Evolutionary conservation across 2,888 invertebrate genomes (phyloP), one percentile per base, ranked within the genome.

Genomic region (Pseudoips prasinana): DNA sequence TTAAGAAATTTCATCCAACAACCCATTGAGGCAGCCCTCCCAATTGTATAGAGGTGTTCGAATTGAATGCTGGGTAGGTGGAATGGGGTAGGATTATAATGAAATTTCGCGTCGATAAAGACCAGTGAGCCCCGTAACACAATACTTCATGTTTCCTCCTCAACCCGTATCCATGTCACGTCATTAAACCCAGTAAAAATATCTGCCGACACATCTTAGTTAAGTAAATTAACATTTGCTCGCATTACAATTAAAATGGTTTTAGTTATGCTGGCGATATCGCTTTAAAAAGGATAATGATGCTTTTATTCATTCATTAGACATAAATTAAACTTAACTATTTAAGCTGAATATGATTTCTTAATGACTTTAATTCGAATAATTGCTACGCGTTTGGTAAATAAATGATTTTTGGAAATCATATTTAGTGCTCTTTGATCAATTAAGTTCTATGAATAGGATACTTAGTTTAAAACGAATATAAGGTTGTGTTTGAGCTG

Each of bases 1-100:
- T 84, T 85, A 83, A 87, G 87, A 87, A 87, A 87, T 87, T 86
- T 87, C 80, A 87, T 87, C 86, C 83, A 79, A 78, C 80, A 83
- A 82, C 82, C 87, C 80, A 87, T 88, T 87, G 78, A 86, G 72
- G 75, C 81, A 73, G 72, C 86, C 87, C 82, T 82, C 73, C 79
- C 81, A 79, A 85, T 87, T 88, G 86, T 88, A 73, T 64, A 77
- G 76, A 88, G 88, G 88, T 88, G 88, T 88, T 85, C 83, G 79
- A 73, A 83, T 85, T 86, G 83, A 87, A 87, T 83, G 70, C 79
- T 79, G 67, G 74, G 75, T 65, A 66, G 66, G 62, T 71, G 77
- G 78, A 77, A 79, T 73, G 72, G 77, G 87, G 83, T 75, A 79
- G 73, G 82, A 73, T 69, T 84, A 87, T 87, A 88, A 88, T 87